A percentile compares a stretch with the other conserved stretches of the same genome.
phyloP scores from a whole-genome alignment of 2,113 vertebrate species.

The Clinocottus analis region DNA sequence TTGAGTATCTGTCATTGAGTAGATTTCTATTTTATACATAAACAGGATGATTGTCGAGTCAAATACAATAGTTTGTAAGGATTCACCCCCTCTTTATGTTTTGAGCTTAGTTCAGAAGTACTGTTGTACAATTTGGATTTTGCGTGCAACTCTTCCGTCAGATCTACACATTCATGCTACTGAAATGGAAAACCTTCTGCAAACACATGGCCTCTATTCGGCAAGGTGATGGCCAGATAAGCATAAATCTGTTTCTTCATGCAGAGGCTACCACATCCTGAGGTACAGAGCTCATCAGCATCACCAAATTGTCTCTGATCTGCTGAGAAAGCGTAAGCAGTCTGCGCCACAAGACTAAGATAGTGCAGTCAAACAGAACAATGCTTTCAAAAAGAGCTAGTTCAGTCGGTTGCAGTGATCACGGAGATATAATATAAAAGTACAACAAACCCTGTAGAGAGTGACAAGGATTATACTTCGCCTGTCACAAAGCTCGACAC shows the following conservation, averaged over 20 bases:
- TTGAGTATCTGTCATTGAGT: neutral
- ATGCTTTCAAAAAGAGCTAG: neutral
- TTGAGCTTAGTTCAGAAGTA: neutral
- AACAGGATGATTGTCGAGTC: neutral
- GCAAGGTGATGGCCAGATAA: conserved; percentile 48
- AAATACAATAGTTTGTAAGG: neutral
- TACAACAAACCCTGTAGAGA: neutral
- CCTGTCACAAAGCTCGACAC: neutral
- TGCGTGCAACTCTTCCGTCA: no score
- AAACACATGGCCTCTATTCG: neutral
- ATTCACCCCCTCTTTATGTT: neutral
- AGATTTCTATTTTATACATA: neutral
- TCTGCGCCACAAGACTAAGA: conserved; percentile 25
- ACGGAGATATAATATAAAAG: neutral
- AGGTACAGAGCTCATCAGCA: neutral
- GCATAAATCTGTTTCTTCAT: conserved; percentile 16
- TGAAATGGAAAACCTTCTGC: neutral
- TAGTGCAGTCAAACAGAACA: neutral
- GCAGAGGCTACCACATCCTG: conserved; percentile 64
- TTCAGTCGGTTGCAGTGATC: neutral
- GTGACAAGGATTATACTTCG: neutral
- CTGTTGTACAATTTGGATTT: neutral
- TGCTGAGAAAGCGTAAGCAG: neutral
- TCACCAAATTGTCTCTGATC: neutral
- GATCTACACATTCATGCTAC: no score